Evolutionary conservation across 1,140 invertebrate genomes (phyloP).

Genomic region (Vollenhovia emeryi): DNA sequence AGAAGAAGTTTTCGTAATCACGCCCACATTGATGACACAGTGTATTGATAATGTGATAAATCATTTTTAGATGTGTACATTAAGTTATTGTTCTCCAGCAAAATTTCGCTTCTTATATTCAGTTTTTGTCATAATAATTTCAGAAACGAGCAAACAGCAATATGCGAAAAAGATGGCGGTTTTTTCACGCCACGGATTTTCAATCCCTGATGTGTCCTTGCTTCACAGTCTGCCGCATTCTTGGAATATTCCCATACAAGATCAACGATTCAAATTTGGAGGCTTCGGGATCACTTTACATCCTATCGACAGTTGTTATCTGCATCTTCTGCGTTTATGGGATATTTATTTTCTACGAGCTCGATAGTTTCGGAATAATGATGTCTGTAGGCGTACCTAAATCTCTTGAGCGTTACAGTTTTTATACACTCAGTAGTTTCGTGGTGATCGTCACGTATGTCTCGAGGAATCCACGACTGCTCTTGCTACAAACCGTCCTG

Average conservation of each 20-base stretch:
- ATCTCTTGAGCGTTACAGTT: constrained; percentile 73
- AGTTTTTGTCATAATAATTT: neutral
- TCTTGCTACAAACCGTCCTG: constrained; percentile 65
- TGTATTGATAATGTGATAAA: neutral
- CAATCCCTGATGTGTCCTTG: constrained; percentile 66
- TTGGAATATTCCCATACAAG: constrained; percentile 71
- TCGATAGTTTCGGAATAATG: constrained; percentile 58
- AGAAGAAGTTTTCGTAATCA: neutral
- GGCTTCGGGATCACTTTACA: constrained; percentile 21
- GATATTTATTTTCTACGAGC: constrained; percentile 60
- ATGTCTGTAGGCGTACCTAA: constrained; percentile 49
- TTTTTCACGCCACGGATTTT: constrained; percentile 66
- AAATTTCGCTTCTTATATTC: neutral
- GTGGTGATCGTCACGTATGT: constrained; percentile 58
- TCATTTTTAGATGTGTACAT: neutral
- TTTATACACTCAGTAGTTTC: constrained; percentile 47
- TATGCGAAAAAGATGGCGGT: constrained; percentile 45
- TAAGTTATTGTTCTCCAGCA: neutral
- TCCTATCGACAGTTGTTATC: constrained; percentile 59
- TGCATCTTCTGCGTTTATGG: constrained; percentile 9
- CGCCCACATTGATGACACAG: too few species aligned
- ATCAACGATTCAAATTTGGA: constrained; percentile 15
- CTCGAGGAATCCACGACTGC: constrained; percentile 47
- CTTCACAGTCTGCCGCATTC: constrained; percentile 62
- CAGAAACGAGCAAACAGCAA: neutral